phyloP scores from a whole-genome alignment of 2,888 invertebrate species.

The Timema podura region DNA sequence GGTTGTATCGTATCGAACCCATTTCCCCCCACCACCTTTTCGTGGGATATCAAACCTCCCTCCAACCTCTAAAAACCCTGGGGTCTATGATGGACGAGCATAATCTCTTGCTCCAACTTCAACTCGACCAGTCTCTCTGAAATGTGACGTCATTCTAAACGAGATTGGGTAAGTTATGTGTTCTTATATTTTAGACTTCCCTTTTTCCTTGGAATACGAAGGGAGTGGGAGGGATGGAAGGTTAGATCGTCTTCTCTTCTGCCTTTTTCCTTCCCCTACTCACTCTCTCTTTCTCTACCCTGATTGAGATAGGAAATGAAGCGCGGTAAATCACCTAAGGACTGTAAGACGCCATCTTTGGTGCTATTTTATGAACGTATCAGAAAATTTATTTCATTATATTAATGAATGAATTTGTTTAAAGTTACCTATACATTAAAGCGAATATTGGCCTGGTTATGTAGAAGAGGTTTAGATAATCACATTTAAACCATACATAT shows the following conservation, averaged over 20 bases:
- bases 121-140: conserved; percentile 5
- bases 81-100: conserved; percentile 44
- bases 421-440: too few species aligned
- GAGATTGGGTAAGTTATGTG: conserved; percentile 9
- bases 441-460: too few species aligned
- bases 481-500: too few species aligned
- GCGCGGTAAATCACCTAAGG: conserved; percentile 12
- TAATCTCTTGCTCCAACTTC: conserved; percentile 40
- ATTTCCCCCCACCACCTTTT: conserved; percentile 7
- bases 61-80: conserved; percentile 25
- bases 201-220: neutral
- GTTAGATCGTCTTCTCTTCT: too few species aligned
- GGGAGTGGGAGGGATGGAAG: too few species aligned
- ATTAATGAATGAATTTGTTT: too few species aligned
- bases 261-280: neutral
- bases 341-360: too few species aligned
- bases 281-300: neutral
- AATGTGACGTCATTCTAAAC: conserved; percentile 24
- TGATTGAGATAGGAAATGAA: conserved; percentile 16
- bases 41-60: too few species aligned
- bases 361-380: too few species aligned
- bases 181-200: conserved; percentile 13
- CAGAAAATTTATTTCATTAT: too few species aligned
- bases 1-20: conserved; percentile 26
- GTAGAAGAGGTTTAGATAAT: too few species aligned